Base-by-base conservation (phyloP, 2,113 vertebrate genomes). In the Neolamprologus sp. region DNA sequence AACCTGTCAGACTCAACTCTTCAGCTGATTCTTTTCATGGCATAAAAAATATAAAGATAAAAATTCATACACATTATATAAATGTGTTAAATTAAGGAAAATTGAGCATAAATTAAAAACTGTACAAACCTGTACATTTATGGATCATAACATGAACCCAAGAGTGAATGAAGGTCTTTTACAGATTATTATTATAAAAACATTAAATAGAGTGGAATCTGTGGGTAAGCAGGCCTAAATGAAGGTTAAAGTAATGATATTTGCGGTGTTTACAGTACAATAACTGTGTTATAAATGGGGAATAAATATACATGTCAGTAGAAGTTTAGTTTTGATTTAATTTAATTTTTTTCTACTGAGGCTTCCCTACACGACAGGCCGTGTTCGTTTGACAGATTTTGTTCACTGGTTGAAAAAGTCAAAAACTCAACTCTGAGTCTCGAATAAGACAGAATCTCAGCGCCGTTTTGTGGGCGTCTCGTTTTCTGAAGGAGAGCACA, bases 401-500 rank as follows among this genome's bases (percentile, higher is more conserved):
- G 88, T 91, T 84, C 90, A 83, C 92, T 85, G 60, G 86, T 88
- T 54, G 35, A 91, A 90, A 90, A 92, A 91, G 86, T 37, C 37
- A 54, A 87, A 73, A 81, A 84, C 81, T 89, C 58, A 81, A 84
- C 91, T 92, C 94, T 95, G 88, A 83, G 84, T 87, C 94, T 95
- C 23, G 42, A 89, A 87, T 90, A 86, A 86, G 91, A 90, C 93
- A 82, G 93, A 96, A 95, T 96, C 96, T 86, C 92, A 96, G 93
- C 63, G 92, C 86, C 95, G 92, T 94, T 95, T 93, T 94, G 96
- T 96, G 95, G 96, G 96, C 93, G 95, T 96, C 94, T 96, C 94
- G 58, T 95, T 95, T 95, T 94, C 91, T 95, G 94, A 96, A 96
- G 95, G 95, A 96, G 94, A 95, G 96, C 94, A 95, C 95, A 97